Evolutionary conservation across 2,113 vertebrate species (phyloP), one percentile per base, ranked within the genome.

Genomic region (Ciconia boyciana): DNA sequence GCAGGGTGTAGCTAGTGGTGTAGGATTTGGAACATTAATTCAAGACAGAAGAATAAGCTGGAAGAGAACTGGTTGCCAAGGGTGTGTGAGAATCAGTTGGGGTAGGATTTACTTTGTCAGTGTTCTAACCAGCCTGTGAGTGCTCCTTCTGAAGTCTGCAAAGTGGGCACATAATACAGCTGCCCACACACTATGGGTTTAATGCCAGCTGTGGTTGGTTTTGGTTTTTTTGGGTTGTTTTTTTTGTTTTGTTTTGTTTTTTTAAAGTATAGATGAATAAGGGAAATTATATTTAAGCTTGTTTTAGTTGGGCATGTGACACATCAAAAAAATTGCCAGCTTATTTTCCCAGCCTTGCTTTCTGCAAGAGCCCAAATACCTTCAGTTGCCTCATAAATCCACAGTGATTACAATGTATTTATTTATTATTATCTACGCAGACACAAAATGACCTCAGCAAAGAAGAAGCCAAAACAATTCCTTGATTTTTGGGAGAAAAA

Each of bases 291-390:
- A 75, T 80, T 83, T 96, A 83, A 94, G 24, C 16, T 95, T 92
- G 83, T 90, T 97, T 96, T 94, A 75, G 51, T 75, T 95, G 83
- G 87, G 74, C 85, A 61, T 81, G 14, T 77, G 93, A 88, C 46
- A 69, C 84, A 86, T 76, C 2, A 72, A 51, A 86, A 93, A 92
- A 83, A 17, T 68, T 6, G 8, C 41, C 52, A 25, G 34, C 78
- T 89, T 87, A 57, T 95, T 97, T 96, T 97, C 93, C 61, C 55
- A 94, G 77, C 49, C 61, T 92, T 82, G 54, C 49, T 95, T 95
- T 94, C 57, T 87, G 34, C 13, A 87, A 79, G 43, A 95, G 17
- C 48, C 43, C 43, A 78, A 44, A 87, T 71, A 94, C 28, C 65
- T 94, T 87, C 3, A 31, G 57, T 82, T 95, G 83, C 52, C 17